A percentile compares a stretch with the other conserved stretches of the same genome.
phyloP scores from a whole-genome alignment of 1,140 invertebrate species.

The Ips typographus region DNA sequence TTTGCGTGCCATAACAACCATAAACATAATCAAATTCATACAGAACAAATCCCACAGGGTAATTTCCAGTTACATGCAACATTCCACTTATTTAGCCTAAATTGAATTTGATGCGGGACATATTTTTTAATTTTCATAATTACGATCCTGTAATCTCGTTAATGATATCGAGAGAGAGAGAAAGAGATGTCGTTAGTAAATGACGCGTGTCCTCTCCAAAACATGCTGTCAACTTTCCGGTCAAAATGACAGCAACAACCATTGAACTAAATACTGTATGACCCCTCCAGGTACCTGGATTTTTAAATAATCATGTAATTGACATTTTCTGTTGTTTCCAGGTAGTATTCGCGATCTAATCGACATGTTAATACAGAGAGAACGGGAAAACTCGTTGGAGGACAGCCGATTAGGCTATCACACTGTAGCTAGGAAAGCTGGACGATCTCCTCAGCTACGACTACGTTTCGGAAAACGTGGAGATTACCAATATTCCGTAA shows the following conservation, averaged over 20 bases:
- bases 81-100: too few relatives aligned
- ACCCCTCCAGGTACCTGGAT: background rate
- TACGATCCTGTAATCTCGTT: too few relatives aligned
- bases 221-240: too few relatives aligned
- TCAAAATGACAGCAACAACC: background rate
- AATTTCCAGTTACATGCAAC: too few relatives aligned
- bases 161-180: background rate
- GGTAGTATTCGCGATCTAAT: constrained; percentile 56
- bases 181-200: background rate
- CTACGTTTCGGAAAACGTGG: constrained; percentile 68
- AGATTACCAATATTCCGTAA: constrained; percentile 50
- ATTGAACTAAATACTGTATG: background rate
- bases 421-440: constrained; percentile 69
- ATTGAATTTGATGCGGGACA: too few relatives aligned
- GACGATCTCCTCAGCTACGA: constrained; percentile 67
- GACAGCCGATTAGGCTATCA: constrained; percentile 56
- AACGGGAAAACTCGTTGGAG: constrained; percentile 50
- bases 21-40: too few relatives aligned
- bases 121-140: too few relatives aligned
- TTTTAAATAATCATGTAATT: background rate
- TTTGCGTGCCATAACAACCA: too few relatives aligned
- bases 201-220: too few relatives aligned
- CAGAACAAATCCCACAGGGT: too few relatives aligned
- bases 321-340: constrained; percentile 5
- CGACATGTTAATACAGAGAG: constrained; percentile 57